phyloP scores from a whole-genome alignment of 2,797 vertebrate species.

The Pangasius krempfi region DNA sequence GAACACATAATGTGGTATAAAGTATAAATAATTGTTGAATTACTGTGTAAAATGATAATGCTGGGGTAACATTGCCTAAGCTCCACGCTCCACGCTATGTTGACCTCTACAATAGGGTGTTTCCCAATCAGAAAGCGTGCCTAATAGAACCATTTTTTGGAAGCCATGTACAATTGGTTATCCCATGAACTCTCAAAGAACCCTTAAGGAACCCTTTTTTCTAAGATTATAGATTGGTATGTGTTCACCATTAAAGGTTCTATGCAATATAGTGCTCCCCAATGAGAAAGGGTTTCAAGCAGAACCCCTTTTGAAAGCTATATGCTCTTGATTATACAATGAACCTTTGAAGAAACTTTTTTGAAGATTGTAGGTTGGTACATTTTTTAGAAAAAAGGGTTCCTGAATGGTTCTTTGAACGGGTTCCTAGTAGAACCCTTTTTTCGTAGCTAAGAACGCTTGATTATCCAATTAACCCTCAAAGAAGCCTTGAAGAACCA shows the following conservation, averaged over 20 bases:
- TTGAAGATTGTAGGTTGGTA: neutral
- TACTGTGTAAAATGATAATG: neutral
- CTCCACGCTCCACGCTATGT: too few species aligned
- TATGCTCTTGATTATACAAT: neutral
- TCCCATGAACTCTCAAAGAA: neutral
- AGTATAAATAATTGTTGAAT: constrained; percentile 10
- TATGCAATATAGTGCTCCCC: neutral
- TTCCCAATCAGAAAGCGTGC: neutral
- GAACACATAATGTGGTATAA: neutral
- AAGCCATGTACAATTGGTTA: neutral
- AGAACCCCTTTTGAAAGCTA: neutral
- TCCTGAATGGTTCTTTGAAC: neutral
- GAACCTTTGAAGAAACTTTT: neutral
- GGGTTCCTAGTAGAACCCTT: neutral
- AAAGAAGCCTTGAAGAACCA: neutral
- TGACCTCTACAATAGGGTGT: neutral
- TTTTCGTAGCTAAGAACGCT: neutral
- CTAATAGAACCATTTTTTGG: neutral
- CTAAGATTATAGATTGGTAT: neutral
- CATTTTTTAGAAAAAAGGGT: neutral
- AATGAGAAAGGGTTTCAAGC: neutral
- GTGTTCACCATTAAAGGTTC: neutral
- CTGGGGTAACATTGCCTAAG: neutral
- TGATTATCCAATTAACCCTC: neutral
- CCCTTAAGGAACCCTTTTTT: neutral